A percentile compares a stretch with the other conserved stretches of the same genome.
These are phyloP conservation scores for Hemicentrotus pulcherrimus DNA, from an alignment of 35 echinoderm and acorn worm species.

Conservation along the genomic window DNA sequence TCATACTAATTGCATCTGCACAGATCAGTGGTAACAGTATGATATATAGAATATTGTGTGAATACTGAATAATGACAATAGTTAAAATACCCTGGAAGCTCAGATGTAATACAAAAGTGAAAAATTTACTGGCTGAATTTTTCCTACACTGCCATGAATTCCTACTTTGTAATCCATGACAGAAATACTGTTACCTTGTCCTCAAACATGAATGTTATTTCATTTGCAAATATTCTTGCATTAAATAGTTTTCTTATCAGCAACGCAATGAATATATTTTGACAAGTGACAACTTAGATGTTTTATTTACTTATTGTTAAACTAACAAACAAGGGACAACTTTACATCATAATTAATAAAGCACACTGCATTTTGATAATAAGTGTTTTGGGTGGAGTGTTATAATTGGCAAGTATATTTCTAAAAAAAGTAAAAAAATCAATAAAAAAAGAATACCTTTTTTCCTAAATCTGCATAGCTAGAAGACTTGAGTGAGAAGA, in stretches of 20 bases:
- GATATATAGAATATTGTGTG: background rate
- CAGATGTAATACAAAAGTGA: background rate
- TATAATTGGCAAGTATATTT: no score
- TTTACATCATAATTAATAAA: no score
- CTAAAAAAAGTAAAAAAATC: no score
- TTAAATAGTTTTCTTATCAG: background rate
- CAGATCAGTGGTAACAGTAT: background rate
- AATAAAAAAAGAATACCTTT: no score
- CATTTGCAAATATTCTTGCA: background rate
- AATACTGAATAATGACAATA: background rate
- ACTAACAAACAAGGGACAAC: no score
- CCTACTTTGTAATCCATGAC: background rate
- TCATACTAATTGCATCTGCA: background rate
- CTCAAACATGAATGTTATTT: background rate
- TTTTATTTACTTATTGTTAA: no score
- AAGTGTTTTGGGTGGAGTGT: no score
- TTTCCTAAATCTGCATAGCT: no score
- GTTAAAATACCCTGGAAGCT: background rate
- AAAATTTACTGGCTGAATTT: background rate
- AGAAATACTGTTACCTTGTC: background rate
- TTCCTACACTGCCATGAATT: background rate
- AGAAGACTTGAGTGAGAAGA: no score
- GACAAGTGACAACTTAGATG: no score
- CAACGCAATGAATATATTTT: background rate
- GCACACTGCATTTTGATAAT: no score